Percentiles rank a stretch among this genome's conserved stretches.
These are phyloP conservation scores for Diachasmimorpha longicaudata DNA, from an alignment of 1,140 invertebrate species.

Conservation along the genomic window DNA sequence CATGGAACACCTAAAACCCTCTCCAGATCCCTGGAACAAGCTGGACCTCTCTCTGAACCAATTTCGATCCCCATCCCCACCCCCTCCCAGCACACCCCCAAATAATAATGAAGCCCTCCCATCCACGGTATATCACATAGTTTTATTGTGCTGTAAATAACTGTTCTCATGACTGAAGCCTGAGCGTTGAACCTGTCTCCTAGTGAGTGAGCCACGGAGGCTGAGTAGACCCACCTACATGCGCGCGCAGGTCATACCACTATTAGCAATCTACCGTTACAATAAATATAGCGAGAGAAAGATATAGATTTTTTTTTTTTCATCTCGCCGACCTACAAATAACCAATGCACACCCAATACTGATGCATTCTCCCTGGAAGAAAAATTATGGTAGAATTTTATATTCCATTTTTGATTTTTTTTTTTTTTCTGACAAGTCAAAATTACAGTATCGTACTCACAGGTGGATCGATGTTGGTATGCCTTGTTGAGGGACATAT, in stretches of 20 bases:
- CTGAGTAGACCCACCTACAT: not conserved
- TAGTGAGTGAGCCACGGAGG: conserved; percentile 15
- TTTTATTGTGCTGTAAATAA: not conserved
- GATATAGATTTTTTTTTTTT: not conserved
- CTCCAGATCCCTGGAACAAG: no score
- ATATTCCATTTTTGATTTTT: no score
- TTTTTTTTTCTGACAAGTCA: not conserved
- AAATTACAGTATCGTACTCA: not conserved
- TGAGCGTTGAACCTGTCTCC: conserved; percentile 13
- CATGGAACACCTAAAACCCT: no score
- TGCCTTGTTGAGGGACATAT: not conserved
- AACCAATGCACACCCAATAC: not conserved
- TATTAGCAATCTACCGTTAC: conserved; percentile 50
- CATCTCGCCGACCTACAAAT: not conserved
- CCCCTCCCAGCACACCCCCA: no score
- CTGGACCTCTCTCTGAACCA: no score
- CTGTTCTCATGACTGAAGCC: not conserved
- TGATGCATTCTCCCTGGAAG: no score
- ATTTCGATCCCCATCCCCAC: no score
- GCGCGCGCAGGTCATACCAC: conserved; percentile 28
- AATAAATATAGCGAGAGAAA: conserved; percentile 43
- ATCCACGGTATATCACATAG: not conserved
- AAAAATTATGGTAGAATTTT: no score
- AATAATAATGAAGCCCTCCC: not conserved
- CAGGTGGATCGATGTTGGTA: conserved; percentile 38